Conservation (phyloP, 2,888 invertebrate genomes). For the Macaria notata region DNA sequence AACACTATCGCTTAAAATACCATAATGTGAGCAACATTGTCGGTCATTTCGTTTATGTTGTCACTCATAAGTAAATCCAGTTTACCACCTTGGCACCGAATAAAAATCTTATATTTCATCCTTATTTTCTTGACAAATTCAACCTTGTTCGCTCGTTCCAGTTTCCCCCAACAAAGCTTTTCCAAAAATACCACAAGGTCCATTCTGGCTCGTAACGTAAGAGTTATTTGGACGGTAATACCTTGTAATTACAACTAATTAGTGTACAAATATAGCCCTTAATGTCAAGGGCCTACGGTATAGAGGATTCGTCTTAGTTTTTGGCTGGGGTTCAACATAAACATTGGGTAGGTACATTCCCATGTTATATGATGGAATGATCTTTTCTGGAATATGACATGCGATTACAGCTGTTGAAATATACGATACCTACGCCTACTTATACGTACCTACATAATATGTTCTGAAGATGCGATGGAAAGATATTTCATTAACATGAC, state of each 20-base stretch:
- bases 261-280: constrained; percentile 41
- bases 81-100: too few relatives aligned
- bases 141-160: constrained; percentile 6
- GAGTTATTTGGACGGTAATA: constrained; percentile 22
- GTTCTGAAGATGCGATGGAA: too few relatives aligned
- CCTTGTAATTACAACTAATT: constrained; percentile 48
- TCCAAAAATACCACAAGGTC: constrained; percentile 19
- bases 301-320: constrained; percentile 41
- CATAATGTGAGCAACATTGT: too few relatives aligned
- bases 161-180: constrained; percentile 28
- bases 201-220: constrained; percentile 37
- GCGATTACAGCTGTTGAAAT: too few relatives aligned
- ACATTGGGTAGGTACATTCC: constrained; percentile 30
- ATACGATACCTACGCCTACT: too few relatives aligned
- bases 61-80: too few relatives aligned
- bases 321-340: constrained; percentile 40
- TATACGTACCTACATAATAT: too few relatives aligned
- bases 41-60: too few relatives aligned
- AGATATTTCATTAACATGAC: too few relatives aligned
- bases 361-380: constrained; percentile 52
- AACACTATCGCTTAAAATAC: too few relatives aligned
- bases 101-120: too few relatives aligned
- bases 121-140: background rate
- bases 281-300: constrained; percentile 50
- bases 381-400: constrained; percentile 42